phyloP scores from a whole-genome alignment of 2,888 invertebrate genomes.

The Chloroclystis v-ata region DNA sequence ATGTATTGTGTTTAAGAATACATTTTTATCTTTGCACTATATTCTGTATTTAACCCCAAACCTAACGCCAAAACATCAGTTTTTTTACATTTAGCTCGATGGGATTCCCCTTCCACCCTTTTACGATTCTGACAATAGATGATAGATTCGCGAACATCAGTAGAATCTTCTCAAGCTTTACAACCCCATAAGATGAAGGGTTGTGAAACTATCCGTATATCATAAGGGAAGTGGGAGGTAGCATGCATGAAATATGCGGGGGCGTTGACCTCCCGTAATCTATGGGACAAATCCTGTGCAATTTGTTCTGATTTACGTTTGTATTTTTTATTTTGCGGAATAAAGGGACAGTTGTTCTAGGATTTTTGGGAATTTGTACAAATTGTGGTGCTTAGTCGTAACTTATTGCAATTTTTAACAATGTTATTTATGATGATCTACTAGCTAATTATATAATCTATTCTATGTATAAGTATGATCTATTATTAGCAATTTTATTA shows the following conservation, averaged over 20 bases:
- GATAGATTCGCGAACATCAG: neutral
- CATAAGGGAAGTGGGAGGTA: constrained; percentile 41
- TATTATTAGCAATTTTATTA: too few relatives aligned
- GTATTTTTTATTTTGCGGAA: constrained; percentile 31
- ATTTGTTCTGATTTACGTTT: constrained; percentile 46
- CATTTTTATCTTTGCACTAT: too few relatives aligned
- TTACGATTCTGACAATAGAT: neutral
- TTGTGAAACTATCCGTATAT: constrained; percentile 29
- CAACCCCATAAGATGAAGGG: constrained; percentile 16
- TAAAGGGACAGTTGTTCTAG: constrained; percentile 20
- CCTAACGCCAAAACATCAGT: too few relatives aligned
- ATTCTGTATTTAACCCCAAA: too few relatives aligned
- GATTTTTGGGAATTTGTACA: too few relatives aligned
- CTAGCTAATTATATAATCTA: too few relatives aligned
- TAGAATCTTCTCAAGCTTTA: constrained; percentile 7
- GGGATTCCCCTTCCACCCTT: constrained; percentile 1
- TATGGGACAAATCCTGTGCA: constrained; percentile 46
- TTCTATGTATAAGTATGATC: too few relatives aligned
- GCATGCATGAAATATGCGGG: constrained; percentile 45
- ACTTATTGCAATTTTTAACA: too few relatives aligned
- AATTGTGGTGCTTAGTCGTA: too few relatives aligned
- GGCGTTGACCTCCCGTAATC: constrained; percentile 46
- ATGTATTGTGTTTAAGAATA: too few relatives aligned
- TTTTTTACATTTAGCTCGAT: too few relatives aligned
- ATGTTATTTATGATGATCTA: too few relatives aligned